Evolutionary conservation across 2,888 invertebrate species (phyloP).

Genomic region (Ophion costatus): DNA sequence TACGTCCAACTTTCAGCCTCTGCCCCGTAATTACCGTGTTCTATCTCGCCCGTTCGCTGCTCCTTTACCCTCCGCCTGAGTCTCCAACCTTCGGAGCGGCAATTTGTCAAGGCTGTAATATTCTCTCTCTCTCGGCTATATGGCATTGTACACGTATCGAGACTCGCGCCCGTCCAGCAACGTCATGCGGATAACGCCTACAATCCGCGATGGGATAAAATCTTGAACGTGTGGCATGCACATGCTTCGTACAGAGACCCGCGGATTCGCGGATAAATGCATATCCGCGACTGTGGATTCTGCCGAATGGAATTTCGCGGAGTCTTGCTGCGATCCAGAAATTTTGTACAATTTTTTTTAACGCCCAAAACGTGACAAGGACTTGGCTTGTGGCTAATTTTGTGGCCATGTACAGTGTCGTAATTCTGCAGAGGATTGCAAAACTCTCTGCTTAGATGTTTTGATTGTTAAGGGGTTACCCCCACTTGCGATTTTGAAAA

Average conservation of each 20-base stretch:
- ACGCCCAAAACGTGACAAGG: neutral
- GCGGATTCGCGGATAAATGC: conserved; percentile 12
- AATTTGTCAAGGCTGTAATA: conserved; percentile 83
- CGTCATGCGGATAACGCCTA: conserved; percentile 65
- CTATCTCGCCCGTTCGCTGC: conserved; percentile 61
- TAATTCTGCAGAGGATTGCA: too few relatives aligned
- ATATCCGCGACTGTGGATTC: conserved; percentile 6
- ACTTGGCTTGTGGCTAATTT: neutral
- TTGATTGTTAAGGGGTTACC: too few relatives aligned
- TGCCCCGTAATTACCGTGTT: conserved; percentile 80
- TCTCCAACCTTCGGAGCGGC: conserved; percentile 81
- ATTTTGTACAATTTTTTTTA: conserved; percentile 3
- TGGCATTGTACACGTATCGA: conserved; percentile 73
- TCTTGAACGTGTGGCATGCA: conserved; percentile 66
- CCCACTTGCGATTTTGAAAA: too few relatives aligned
- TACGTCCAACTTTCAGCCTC: conserved; percentile 52
- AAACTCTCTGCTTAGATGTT: too few relatives aligned
- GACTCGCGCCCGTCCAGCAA: conserved; percentile 20
- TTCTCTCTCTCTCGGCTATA: conserved; percentile 73
- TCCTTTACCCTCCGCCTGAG: conserved; percentile 46
- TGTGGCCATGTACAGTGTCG: too few relatives aligned
- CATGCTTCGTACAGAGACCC: conserved; percentile 20
- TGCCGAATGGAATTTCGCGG: neutral
- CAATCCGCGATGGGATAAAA: conserved; percentile 74
- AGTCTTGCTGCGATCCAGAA: neutral